Evolutionary conservation across 1,140 invertebrate species (phyloP).

Genomic region (Colletes gigas): DNA sequence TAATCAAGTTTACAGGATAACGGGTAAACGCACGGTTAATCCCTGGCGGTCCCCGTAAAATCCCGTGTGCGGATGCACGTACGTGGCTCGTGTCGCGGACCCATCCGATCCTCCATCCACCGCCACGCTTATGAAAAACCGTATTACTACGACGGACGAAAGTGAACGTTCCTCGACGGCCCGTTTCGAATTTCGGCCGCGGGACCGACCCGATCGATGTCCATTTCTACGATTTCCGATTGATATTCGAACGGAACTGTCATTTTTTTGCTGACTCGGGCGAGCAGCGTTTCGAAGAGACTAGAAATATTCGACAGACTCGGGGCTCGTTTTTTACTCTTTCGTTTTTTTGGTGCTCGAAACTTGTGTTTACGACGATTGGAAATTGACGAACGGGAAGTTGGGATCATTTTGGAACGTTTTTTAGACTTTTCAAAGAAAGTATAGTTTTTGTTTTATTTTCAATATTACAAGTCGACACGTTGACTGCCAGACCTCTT

Average conservation of each 20-base stretch:
- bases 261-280: not conserved
- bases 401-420: no score
- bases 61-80: not conserved
- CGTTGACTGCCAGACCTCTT: no score
- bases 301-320: no score
- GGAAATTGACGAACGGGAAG: no score
- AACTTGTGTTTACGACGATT: no score
- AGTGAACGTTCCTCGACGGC: conserved; percentile 16
- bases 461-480: no score
- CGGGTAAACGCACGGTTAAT: conserved; percentile 60
- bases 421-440: no score
- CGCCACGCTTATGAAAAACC: conserved; percentile 4
- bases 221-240: conserved; percentile 33
- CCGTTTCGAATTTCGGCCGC: not conserved
- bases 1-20: conserved; percentile 64
- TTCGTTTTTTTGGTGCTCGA: no score
- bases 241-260: conserved; percentile 21
- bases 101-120: not conserved
- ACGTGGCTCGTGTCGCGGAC: conserved; percentile 4
- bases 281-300: not conserved
- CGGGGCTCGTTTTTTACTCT: no score
- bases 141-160: conserved; percentile 1
- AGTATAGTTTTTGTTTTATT: no score
- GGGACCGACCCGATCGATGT: conserved; percentile 10
- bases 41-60: conserved; percentile 41